Conservation (phyloP, 1,140 invertebrate species). For the Pteromalus puparum region DNA sequence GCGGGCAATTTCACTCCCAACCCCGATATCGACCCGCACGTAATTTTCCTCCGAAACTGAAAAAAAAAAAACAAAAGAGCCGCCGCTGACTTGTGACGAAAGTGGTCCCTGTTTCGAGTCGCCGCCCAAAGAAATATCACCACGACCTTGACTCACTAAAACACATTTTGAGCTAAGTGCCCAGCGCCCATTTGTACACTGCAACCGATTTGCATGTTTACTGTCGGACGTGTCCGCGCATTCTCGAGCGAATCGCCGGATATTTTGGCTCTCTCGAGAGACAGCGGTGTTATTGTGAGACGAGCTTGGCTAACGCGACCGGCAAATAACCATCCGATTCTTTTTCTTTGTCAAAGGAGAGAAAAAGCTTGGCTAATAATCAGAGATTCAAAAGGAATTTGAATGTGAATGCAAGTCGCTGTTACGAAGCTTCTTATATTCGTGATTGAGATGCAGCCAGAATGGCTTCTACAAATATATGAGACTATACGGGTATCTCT, state of each 20-base stretch:
- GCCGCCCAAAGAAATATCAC: neutral
- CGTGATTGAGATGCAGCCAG: neutral
- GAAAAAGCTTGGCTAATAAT: conserved; percentile 8
- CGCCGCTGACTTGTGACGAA: neutral
- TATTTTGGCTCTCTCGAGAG: neutral
- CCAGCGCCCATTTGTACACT: neutral
- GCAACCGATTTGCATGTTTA: conserved; percentile 45
- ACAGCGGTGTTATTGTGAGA: neutral
- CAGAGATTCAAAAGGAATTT: conserved; percentile 8
- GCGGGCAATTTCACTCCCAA: neutral
- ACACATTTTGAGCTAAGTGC: conserved; percentile 49
- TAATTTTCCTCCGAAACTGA: neutral
- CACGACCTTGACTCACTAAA: conserved; percentile 50
- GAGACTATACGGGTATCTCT: neutral
- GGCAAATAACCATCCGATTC: neutral
- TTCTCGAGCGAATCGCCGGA: neutral
- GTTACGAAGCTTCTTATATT: too few relatives aligned
- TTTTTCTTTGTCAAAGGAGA: neutral
- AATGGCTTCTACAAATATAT: conserved; percentile 1
- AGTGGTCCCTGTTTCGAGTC: neutral
- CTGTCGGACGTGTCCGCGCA: conserved; percentile 18
- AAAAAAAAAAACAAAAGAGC: neutral
- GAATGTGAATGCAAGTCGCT: neutral
- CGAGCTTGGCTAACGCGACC: neutral
- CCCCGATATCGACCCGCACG: neutral